Evolutionary conservation across 2,797 vertebrate species (phyloP), one percentile per base, ranked within the genome.

Genomic region (Pempheris klunzingeri): DNA sequence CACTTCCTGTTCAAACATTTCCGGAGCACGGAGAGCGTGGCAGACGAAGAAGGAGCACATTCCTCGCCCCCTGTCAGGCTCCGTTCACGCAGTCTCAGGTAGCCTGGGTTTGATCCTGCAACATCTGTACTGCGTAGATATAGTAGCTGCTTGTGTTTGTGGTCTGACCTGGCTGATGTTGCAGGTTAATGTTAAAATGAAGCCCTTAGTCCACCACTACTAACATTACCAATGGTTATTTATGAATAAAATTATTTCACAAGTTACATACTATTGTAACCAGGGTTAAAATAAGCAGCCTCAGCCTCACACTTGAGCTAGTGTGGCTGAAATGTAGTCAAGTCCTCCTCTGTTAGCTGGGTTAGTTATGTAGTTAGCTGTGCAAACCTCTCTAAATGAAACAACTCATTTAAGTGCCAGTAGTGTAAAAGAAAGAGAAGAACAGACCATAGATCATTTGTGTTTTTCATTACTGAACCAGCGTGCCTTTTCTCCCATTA

Each of bases 1-100:
- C 95, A 95, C 90, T 97, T 98, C 93, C 96, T 98, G 85, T 97
- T 97, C 88, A 98, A 97, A 88, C 97, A 97, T 87, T 98, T 97
- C 94, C 96, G 97, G 68, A 98, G 97, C 90, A 93, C 96, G 0
- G 97, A 97, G 91, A 96, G 96, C 0, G 92, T 97, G 81, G 95
- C 88, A 0, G 97, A 97, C 0, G 97, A 97, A 58, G 97, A 96
- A 4, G 92, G 94, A 8, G 74, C 93, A 0, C 83, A 94, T 63
- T 86, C 87, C 22, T 93, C 94, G 0, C 95, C 96, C 20, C 92
- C 93, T 64, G 88, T 95, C 80, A 95, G 97, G 17, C 91, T 96
- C 1, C 96, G 97, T 9, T 97, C 97, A 52, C 90, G 97, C 75
- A 98, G 97, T 88, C 96, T 98, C 92, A 98, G 97, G 97, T 98